Base-by-base conservation (phyloP, 2,797 vertebrate species). In the Phataginus tricuspis region DNA sequence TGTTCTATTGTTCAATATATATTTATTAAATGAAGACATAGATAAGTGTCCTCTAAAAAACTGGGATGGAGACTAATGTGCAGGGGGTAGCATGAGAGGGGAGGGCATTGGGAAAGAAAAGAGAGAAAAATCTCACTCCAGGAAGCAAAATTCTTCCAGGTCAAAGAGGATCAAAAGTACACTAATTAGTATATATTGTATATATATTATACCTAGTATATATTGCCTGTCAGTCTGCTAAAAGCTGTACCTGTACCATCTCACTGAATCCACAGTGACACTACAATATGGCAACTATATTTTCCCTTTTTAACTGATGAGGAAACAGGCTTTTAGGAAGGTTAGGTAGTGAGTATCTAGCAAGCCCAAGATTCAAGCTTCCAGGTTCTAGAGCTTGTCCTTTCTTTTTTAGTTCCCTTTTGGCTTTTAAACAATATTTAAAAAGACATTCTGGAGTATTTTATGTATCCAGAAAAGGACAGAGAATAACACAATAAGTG, bases 21-120 rank as follows among this genome's bases (percentile, higher is more conserved):
- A 39, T 61, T 80, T 92, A 69, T 63, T 72, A 86, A 91, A 5
- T 85, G n/a, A 87, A 92, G 23, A 21, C 23, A 72, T 72, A 94
- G 37, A 51, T 69, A 88, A 83, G 37, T 11, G 7, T 45, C 10
- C 78, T 78, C 15, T 90, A 37, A 59, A 91, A 45, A 39, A 29
- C 16, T 19, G 49, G 23, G 49, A 51, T 9, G 23, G 57, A 89
- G 84, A 78, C 34, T 18, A 23, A 42, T 11, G 2, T 10, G 16
- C 15, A 34, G 39, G 29, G 13, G n/a, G 72, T 78, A 49, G 64
- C 64, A 42, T 37, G 15, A 19, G 19, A 49, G 7, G 4, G 27
- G 19, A 82, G 37, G n/a, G 34, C 15, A 57, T 4, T 29, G 3
- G 31, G 12, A 78, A 59, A 37, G 27, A 45, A 79, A 79, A 90